Evolutionary conservation across 2,113 vertebrate genomes (phyloP).

Genomic region (Brachypteracias leptosomus): DNA sequence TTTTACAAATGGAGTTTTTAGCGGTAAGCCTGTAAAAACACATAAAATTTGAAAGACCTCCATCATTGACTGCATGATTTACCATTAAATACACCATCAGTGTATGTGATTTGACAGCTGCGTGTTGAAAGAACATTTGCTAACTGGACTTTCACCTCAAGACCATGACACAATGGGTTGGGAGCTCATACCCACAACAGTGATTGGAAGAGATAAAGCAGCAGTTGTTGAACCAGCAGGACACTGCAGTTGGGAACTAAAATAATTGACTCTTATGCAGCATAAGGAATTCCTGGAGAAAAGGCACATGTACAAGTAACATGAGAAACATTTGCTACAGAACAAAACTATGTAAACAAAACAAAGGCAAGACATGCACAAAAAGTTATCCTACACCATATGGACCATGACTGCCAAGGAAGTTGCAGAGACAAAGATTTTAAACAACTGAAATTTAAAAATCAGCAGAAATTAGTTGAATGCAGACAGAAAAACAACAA

Average conservation of each 20-base stretch:
- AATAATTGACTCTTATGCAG: neutral
- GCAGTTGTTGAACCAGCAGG: neutral
- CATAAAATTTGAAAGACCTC: neutral
- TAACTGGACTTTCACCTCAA: neutral
- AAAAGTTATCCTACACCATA: neutral
- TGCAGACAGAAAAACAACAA: neutral
- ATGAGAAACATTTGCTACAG: conserved; percentile 8
- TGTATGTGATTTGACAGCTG: neutral
- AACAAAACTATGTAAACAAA: conserved; percentile 47
- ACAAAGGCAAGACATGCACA: neutral
- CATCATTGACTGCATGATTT: neutral
- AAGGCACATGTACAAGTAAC: neutral
- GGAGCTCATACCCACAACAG: neutral
- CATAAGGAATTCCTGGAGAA: neutral
- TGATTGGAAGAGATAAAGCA: neutral
- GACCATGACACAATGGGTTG: neutral
- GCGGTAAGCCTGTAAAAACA: neutral
- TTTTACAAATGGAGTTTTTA: neutral
- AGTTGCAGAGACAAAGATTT: neutral
- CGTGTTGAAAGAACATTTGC: neutral
- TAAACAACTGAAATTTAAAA: neutral
- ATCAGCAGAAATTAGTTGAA: neutral
- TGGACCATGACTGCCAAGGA: neutral
- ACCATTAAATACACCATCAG: neutral
- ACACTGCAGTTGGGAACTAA: neutral